phyloP scores from a whole-genome alignment of 2,888 invertebrate genomes.

The Helobdella robusta region DNA sequence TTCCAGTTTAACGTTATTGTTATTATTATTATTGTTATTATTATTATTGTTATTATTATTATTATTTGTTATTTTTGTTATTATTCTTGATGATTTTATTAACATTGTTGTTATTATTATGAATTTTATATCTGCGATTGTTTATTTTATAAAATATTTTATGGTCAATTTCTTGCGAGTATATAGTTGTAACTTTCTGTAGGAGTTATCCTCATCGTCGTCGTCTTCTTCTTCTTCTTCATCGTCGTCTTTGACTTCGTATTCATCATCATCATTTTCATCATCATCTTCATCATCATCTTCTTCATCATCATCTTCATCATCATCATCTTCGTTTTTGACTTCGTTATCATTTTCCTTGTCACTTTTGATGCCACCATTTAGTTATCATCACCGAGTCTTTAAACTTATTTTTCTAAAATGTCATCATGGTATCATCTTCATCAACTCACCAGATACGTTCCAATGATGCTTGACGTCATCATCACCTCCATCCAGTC shows the following conservation, averaged over 20 bases:
- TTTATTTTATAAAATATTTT: too few species aligned
- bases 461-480: neutral
- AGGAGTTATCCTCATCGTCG: too few species aligned
- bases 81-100: neutral
- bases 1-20: neutral
- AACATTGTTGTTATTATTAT: too few species aligned
- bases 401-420: neutral
- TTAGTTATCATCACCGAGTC: too few species aligned
- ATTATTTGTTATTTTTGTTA: neutral
- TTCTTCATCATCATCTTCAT: conserved; percentile 19
- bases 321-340: conserved; percentile 18
- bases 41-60: neutral
- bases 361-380: neutral
- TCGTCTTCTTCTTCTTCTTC: too few species aligned
- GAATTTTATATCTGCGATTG: too few species aligned
- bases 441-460: neutral
- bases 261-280: too few species aligned
- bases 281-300: too few species aligned
- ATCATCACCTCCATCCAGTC: neutral
- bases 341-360: neutral
- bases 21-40: neutral
- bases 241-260: too few species aligned
- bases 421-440: neutral
- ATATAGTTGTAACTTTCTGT: too few species aligned
- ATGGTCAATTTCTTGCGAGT: too few species aligned